Evolutionary conservation across 2,113 vertebrate species (phyloP), one percentile per base, ranked within the genome.

Genomic region (Lampris incognitus): DNA sequence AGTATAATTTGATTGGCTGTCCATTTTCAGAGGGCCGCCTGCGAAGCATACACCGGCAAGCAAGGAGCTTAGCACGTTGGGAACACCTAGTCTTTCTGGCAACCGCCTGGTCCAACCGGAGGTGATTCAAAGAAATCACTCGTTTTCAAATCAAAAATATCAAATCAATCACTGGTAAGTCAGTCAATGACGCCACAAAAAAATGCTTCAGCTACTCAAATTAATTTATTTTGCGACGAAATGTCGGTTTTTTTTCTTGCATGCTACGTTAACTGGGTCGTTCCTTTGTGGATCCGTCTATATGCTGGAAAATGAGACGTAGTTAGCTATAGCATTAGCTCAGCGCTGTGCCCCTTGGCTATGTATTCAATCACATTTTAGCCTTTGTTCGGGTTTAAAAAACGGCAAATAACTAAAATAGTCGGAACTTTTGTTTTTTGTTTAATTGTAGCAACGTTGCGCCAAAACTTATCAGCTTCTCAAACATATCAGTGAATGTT

Each of bases 51-150:
- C 84, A 92, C 92, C 92, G 92, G 93, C 78, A 82, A 71, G 68
- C 62, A 46, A 82, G 75, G 41, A 65, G 63, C 79, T 54, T 58
- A 74, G 91, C 93, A 94, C 93, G 91, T 91, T 92, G 87, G 83
- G 78, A 76, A 87, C 85, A 72, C 82, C 65, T 77, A 73, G 74
- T 72, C 51, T 67, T 11, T 69, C 48, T 46, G 69, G 64, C 78
- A 37, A 38, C 62, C 13, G 49, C 24, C 24, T 24, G 24, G 24
- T 24, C 24, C 24, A 24, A 24, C 24, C 66, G 3, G 82, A 78
- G 86, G 81, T 76, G 76, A 79, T 86, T 87, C 67, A 57, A 36
- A 81, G 71, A 85, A 83, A 84, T 83, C 84, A 77, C 81, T 72
- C n/a, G 11, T 75, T 85, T 79, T 11, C 62, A 38, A 60, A 75